These are phyloP conservation scores for Melieria omissa DNA, from an alignment of 2,888 invertebrate species.

Conservation along the genomic window DNA sequence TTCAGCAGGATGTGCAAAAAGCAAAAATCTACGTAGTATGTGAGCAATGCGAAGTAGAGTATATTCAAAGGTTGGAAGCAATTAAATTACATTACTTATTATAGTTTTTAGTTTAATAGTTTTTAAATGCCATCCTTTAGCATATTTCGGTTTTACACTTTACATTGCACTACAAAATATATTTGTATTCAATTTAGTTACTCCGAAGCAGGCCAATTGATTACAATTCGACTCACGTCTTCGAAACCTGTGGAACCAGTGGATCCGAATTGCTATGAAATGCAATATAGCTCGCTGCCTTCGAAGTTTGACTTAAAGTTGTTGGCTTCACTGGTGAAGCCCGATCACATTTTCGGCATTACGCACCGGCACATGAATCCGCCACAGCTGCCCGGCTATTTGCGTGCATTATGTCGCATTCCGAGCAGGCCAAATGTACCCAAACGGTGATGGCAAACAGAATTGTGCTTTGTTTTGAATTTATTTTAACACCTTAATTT, in stretches of 20 bases:
- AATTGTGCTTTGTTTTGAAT: background rate
- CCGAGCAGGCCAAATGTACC: slow-evolving; percentile 23
- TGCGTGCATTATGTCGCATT: slow-evolving; percentile 37
- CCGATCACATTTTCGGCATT: slow-evolving; percentile 43
- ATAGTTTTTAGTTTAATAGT: no score
- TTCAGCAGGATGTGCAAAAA: slow-evolving; percentile 14
- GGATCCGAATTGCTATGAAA: slow-evolving; percentile 36
- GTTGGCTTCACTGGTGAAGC: slow-evolving; percentile 40
- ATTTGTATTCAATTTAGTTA: slow-evolving; percentile 3
- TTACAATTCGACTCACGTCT: slow-evolving; percentile 5
- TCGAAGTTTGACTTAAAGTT: slow-evolving; percentile 43
- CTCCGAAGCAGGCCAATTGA: background rate
- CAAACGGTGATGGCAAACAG: slow-evolving; percentile 20
- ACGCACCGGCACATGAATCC: slow-evolving; percentile 38
- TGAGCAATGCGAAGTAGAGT: slow-evolving; percentile 13
- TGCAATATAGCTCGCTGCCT: slow-evolving; percentile 43
- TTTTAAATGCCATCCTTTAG: background rate
- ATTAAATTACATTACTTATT: no score
- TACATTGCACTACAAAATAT: background rate
- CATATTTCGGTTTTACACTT: background rate
- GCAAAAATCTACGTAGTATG: slow-evolving; percentile 21
- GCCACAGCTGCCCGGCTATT: slow-evolving; percentile 42
- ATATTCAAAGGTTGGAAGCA: background rate
- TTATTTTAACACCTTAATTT: no score
- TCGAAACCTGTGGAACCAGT: background rate